phyloP scores from a whole-genome alignment of 2,888 invertebrate species.

The Bunonema sp. region DNA sequence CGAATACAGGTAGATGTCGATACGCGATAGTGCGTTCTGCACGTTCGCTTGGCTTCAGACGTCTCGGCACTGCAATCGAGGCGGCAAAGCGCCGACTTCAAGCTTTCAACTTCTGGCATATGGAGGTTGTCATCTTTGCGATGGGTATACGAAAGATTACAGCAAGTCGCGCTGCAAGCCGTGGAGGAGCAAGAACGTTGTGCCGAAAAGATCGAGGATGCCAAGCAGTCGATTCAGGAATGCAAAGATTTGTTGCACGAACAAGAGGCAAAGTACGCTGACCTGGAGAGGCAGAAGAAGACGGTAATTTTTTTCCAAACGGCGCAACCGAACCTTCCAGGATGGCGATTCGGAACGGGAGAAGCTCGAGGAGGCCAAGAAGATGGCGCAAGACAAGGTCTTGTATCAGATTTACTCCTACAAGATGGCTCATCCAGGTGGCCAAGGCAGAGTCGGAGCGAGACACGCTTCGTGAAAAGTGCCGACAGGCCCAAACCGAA shows the following conservation, averaged over 20 bases:
- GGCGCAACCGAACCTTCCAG: too few species aligned
- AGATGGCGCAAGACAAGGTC: slow-evolving; percentile 58
- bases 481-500: too few species aligned
- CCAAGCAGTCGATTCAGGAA: neutral
- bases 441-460: too few species aligned
- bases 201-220: slow-evolving; percentile 2
- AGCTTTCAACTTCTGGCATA: too few species aligned
- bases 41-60: too few species aligned
- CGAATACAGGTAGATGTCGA: slow-evolving; percentile 65
- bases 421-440: too few species aligned
- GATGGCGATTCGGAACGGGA: too few species aligned
- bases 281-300: slow-evolving; percentile 5
- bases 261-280: slow-evolving; percentile 5
- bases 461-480: too few species aligned
- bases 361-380: slow-evolving; percentile 48
- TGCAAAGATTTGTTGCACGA: slow-evolving; percentile 15
- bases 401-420: slow-evolving; percentile 50
- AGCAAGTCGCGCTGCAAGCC: too few species aligned
- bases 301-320: neutral
- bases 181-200: neutral
- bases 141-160: too few species aligned
- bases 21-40: too few species aligned
- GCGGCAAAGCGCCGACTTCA: neutral
- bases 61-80: slow-evolving; percentile 1
- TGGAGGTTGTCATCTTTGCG: too few species aligned